Evolutionary conservation across 2,888 invertebrate species (phyloP).

Genomic region (Drosophila cognata): DNA sequence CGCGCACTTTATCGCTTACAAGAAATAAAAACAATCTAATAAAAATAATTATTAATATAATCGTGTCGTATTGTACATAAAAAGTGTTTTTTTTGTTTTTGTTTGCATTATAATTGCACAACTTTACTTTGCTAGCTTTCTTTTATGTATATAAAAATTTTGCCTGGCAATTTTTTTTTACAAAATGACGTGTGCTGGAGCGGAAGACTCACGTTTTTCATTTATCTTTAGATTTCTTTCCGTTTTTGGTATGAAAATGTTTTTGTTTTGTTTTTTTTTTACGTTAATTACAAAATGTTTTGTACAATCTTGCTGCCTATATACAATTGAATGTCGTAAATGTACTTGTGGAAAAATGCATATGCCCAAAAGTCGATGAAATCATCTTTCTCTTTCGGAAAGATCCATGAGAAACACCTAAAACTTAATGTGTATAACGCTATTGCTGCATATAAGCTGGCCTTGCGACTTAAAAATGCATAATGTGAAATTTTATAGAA

Average conservation of each 20-base stretch:
- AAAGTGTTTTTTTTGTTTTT: slow-evolving; percentile 21
- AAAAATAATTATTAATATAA: slow-evolving; percentile 44
- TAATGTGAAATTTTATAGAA: slow-evolving; percentile 17
- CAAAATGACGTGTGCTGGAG: slow-evolving; percentile 55
- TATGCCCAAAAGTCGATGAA: slow-evolving; percentile 21
- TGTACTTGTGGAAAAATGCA: slow-evolving; percentile 39
- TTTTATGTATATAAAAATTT: slow-evolving; percentile 57
- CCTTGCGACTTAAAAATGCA: slow-evolving; percentile 42
- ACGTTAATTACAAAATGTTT: slow-evolving; percentile 49
- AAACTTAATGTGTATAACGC: slow-evolving; percentile 32
- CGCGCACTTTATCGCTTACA: slow-evolving; percentile 38
- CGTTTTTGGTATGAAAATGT: slow-evolving; percentile 58
- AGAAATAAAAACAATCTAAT: slow-evolving; percentile 47
- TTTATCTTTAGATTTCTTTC: slow-evolving; percentile 21
- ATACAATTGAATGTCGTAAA: slow-evolving; percentile 49
- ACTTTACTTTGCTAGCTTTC: slow-evolving; percentile 23
- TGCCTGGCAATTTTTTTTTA: slow-evolving; percentile 43
- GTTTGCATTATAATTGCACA: slow-evolving; percentile 38
- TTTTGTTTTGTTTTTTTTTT: slow-evolving; percentile 7
- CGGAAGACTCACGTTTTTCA: slow-evolving; percentile 66
- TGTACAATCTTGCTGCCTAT: slow-evolving; percentile 45
- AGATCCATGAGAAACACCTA: slow-evolving; percentile 42
- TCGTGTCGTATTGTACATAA: slow-evolving; percentile 46
- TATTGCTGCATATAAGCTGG: slow-evolving; percentile 40
- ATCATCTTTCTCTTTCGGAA: slow-evolving; percentile 12